phyloP scores from a whole-genome alignment of 2,888 invertebrate genomes.

The Ochropacha duplaris region DNA sequence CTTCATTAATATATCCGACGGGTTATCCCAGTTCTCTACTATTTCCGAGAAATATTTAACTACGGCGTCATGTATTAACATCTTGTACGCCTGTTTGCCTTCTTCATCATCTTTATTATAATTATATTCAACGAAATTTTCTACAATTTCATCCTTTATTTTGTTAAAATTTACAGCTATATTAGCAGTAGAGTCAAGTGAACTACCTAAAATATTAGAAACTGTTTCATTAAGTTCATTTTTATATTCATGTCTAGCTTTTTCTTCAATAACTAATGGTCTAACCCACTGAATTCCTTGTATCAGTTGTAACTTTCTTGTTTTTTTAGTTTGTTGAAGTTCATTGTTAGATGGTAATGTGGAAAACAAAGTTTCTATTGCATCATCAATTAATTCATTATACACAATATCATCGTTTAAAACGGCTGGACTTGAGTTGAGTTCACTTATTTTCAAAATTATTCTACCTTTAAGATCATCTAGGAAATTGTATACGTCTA shows the following conservation, averaged over 20 bases:
- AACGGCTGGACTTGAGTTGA: conserved; percentile 46
- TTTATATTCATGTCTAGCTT: conserved; percentile 45
- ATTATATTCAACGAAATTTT: conserved; percentile 49
- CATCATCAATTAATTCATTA: conserved; percentile 43
- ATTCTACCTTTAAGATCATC: conserved; percentile 49
- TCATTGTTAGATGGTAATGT: conserved; percentile 36
- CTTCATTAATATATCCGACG: conserved; percentile 35
- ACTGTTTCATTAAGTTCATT: conserved; percentile 46
- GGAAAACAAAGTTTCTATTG: conserved; percentile 43
- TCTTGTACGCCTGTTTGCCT: conserved; percentile 39
- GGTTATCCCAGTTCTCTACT: conserved; percentile 16
- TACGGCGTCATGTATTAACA: conserved; percentile 41
- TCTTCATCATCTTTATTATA: conserved; percentile 44
- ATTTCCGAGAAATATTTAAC: conserved; percentile 30
- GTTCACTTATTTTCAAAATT: conserved; percentile 55
- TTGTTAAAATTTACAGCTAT: conserved; percentile 29
- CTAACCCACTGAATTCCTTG: conserved; percentile 42
- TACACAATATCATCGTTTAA: conserved; percentile 49
- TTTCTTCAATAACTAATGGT: conserved; percentile 47
- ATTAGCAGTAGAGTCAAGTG: conserved; percentile 23
- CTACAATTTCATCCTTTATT: conserved; percentile 49
- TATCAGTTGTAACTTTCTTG: conserved; percentile 41
- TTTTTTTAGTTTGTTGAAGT: conserved; percentile 32
- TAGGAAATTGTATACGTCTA: conserved; percentile 29
- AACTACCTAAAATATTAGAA: conserved; percentile 35